These are phyloP conservation scores for Casuarius casuarius DNA, from an alignment of 2,113 vertebrate species.

Conservation along the genomic window DNA sequence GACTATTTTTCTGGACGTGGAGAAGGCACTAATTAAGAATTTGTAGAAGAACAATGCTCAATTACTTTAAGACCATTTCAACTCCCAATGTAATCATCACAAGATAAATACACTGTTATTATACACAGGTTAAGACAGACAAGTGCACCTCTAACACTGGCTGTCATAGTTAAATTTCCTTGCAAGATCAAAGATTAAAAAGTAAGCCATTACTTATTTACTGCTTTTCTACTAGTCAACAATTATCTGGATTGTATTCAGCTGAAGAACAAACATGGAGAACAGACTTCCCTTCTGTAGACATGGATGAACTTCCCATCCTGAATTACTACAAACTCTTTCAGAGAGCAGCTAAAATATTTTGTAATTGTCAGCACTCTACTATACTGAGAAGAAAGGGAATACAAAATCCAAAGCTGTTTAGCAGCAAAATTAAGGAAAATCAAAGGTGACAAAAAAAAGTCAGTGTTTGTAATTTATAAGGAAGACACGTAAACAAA, in stretches of 20 bases:
- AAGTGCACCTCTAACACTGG: neutral
- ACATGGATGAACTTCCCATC: neutral
- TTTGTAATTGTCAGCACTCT: neutral
- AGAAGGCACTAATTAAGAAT: neutral
- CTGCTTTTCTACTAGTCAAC: neutral
- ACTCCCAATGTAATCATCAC: neutral
- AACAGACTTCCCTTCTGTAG: neutral
- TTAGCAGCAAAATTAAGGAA: neutral
- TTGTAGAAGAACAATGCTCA: neutral
- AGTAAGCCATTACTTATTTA: neutral
- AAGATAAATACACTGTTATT: neutral
- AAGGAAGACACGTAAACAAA: neutral
- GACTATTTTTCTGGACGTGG: neutral
- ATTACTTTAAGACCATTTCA: neutral
- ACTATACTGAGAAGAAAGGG: neutral
- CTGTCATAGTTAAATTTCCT: neutral
- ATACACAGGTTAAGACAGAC: neutral
- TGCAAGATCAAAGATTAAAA: neutral
- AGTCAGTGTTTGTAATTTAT: neutral
- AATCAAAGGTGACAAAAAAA: neutral
- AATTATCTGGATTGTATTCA: neutral
- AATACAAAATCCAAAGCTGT: neutral
- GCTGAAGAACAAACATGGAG: neutral
- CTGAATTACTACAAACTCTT: neutral
- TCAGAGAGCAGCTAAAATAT: neutral